Base-by-base conservation (phyloP, 2,797 vertebrate species). In the Lagorchestes hirsutus region DNA sequence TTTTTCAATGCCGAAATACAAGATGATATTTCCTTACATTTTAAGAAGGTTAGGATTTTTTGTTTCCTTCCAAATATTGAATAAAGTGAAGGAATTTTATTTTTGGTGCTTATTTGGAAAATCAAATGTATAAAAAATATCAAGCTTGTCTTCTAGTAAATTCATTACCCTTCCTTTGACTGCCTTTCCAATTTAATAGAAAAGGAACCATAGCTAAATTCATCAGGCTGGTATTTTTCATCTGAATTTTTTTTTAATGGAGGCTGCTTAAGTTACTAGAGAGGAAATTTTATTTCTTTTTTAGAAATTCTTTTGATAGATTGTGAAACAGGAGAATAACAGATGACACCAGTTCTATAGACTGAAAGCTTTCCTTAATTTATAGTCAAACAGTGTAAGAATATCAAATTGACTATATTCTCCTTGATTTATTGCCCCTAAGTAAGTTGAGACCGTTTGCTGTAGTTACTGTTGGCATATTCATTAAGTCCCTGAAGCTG, bases 261-360 rank as follows among this genome's bases (percentile, higher is more conserved):
- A 4, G 11, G 91, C 40, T 56, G 74, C 16, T 93, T 93, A 92
- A 52, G 58, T 95, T 96, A 94, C 5, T 62, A 97, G 93, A 94
- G 56, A 91, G 29, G 95, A 96, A 92, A 96, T 95, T 97, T 95
- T 91, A 58, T 92, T 96, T 96, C 14, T 96, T 96, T 96, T 91
- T 91, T 87, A 93, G 55, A 96, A 96, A 96, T 93, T 54, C 14
- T 96, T 93, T 93, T 92, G 93, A 40, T 92, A 82, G 91, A 92
- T 93, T 92, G 40, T 95, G 22, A 94, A 91, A 96, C 52, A 94
- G 82, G 59, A 92, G 55, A 94, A 54, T 95, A 97, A 62, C 46
- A 93, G 55, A 91, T 93, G 31, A 10, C 87, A 59, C 90, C 54
- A 74, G 29, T 29, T 22, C 92, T 94, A 14, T 62, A 93, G 13